A percentile compares a stretch with the other conserved stretches of the same genome.
Conservation (phyloP, 1,140 invertebrate genomes). For the Xylocopa sonorina region DNA sequence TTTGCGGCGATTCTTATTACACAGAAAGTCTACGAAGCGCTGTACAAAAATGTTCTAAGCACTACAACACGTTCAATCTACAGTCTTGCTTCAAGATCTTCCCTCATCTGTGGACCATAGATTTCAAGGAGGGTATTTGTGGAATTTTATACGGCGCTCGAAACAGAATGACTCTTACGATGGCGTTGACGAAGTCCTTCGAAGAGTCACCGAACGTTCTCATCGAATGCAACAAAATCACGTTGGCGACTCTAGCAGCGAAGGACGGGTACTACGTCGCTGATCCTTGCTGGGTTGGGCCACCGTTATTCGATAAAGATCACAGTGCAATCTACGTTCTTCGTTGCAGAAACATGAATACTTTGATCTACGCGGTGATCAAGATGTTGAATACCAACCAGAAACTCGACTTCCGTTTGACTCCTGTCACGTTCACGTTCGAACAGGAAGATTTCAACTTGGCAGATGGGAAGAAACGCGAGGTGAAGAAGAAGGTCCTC, state of each 20-base stretch:
- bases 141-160: constrained; percentile 73
- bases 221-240: constrained; percentile 71
- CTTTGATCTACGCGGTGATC: constrained; percentile 70
- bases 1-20: constrained; percentile 76
- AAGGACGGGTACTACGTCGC: constrained; percentile 71
- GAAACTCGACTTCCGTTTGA: constrained; percentile 69
- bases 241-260: constrained; percentile 61
- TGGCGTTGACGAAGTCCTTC: constrained; percentile 53
- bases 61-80: constrained; percentile 71
- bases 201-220: constrained; percentile 63
- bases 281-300: constrained; percentile 76
- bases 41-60: constrained; percentile 27
- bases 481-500: constrained; percentile 52
- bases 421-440: constrained; percentile 69
- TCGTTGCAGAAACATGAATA: constrained; percentile 71
- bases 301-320: constrained; percentile 73
- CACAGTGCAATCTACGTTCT: constrained; percentile 75
- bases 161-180: constrained; percentile 48
- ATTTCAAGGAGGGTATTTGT: constrained; percentile 64
- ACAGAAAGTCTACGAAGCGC: constrained; percentile 69
- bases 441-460: constrained; percentile 43
- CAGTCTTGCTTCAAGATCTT: constrained; percentile 70
- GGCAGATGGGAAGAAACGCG: neutral
- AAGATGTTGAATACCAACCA: constrained; percentile 78
- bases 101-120: constrained; percentile 73